Evolutionary conservation across 2,113 vertebrate species (phyloP).

Genomic region (Stercorarius parasiticus): DNA sequence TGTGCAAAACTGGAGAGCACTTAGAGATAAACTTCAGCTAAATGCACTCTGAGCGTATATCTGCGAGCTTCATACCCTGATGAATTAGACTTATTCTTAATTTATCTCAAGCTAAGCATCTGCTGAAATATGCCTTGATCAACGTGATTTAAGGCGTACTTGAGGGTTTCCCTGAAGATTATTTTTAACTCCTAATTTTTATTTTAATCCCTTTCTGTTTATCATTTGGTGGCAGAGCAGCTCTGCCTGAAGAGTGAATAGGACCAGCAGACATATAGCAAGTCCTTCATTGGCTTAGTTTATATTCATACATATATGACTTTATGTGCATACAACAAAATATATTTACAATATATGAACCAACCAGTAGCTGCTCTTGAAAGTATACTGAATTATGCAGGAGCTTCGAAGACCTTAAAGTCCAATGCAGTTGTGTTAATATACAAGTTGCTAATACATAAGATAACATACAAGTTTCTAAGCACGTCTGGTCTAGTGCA

Average conservation of each 20-base stretch:
- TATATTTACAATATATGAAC: neutral
- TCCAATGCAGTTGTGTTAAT: neutral
- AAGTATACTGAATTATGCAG: neutral
- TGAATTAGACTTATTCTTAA: neutral
- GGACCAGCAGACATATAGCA: neutral
- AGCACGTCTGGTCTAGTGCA: fast-evolving
- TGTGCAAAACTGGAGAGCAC: neutral
- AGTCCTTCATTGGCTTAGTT: neutral
- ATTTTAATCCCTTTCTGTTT: neutral
- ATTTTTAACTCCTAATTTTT: neutral
- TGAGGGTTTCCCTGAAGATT: neutral
- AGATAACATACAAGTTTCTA: neutral
- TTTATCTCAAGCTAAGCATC: neutral
- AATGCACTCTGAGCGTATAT: neutral
- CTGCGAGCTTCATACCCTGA: neutral
- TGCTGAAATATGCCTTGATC: neutral
- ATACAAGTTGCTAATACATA: neutral
- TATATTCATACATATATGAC: neutral
- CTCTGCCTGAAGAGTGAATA: neutral
- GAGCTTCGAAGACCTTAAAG: neutral
- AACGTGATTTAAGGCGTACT: neutral
- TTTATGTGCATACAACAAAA: neutral
- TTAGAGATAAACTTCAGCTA: neutral
- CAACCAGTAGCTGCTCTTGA: neutral
- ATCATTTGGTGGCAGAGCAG: neutral